A percentile compares a stretch with the other conserved stretches of the same genome.
phyloP scores from a whole-genome alignment of 2,888 invertebrate genomes.

The Ptychoptera albimana region DNA sequence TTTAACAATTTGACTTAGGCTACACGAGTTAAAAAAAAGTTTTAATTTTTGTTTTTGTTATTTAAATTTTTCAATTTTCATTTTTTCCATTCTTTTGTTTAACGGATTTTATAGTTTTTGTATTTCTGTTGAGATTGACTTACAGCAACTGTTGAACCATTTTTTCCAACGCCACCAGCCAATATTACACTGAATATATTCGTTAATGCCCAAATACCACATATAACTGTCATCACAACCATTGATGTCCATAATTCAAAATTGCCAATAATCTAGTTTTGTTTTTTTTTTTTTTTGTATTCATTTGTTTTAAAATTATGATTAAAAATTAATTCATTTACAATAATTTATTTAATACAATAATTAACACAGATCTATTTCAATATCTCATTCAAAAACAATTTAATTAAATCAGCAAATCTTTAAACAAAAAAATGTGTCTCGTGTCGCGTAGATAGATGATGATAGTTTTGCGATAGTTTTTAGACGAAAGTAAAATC shows the following conservation, averaged over 20 bases:
- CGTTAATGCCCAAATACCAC: constrained; percentile 54
- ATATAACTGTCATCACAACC: constrained; percentile 55
- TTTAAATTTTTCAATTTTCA: no score
- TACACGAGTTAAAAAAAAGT: constrained; percentile 4
- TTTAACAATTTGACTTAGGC: background rate
- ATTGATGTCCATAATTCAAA: constrained; percentile 62
- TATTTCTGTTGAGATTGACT: constrained; percentile 33
- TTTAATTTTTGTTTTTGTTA: constrained; percentile 6
- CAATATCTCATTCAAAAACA: no score
- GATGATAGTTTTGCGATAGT: no score
- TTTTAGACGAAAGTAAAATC: no score
- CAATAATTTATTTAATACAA: no score
- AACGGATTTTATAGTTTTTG: constrained; percentile 2
- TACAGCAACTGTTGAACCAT: constrained; percentile 98
- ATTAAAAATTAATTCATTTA: no score
- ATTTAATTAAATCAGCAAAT: no score
- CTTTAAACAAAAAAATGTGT: no score
- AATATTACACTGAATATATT: constrained; percentile 63
- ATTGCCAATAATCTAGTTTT: constrained; percentile 40
- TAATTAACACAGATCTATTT: no score
- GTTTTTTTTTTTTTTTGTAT: constrained; percentile 1
- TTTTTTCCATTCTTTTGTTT: background rate
- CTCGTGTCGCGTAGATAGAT: no score
- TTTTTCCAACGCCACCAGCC: constrained; percentile 94
- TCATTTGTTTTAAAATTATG: background rate